A percentile compares a stretch with the other conserved stretches of the same genome.
Conservation (phyloP, 2,113 vertebrate genomes). For the Tor tambroides region DNA sequence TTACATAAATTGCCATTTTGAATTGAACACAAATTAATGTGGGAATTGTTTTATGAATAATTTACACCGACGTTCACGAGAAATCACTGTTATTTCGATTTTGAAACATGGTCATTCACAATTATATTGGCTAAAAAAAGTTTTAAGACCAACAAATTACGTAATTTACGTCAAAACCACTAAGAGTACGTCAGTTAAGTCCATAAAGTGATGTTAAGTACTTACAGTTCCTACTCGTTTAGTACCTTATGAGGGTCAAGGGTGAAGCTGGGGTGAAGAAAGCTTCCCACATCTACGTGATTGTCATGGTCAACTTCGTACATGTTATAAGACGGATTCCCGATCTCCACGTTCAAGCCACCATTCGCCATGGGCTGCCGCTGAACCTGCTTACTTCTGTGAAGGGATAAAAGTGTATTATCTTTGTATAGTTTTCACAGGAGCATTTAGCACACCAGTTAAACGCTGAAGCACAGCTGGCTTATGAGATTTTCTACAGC, state of each 20-base stretch:
- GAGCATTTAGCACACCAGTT: not conserved
- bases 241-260: slow-evolving; percentile 93
- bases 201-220: not conserved
- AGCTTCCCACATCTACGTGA: slow-evolving; percentile 84
- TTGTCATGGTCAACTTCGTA: slow-evolving; percentile 96
- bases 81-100: not conserved
- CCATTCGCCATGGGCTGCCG: slow-evolving; percentile 96
- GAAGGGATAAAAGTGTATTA: not conserved
- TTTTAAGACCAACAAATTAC: not conserved
- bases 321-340: slow-evolving; percentile 98
- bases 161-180: not conserved
- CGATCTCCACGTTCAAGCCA: slow-evolving; percentile 96
- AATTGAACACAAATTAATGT: not conserved
- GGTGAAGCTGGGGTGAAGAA: slow-evolving; percentile 91
- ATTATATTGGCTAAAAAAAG: not conserved
- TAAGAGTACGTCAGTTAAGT: not conserved
- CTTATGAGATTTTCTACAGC: not conserved
- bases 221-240: not conserved
- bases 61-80: not conserved
- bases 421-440: not conserved
- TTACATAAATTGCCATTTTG: not conserved
- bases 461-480: not conserved
- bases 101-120: not conserved
- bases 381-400: slow-evolving; percentile 92
- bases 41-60: not conserved